Conservation (phyloP, 2,113 vertebrate species). For the Astatoreochromis straeleni region DNA sequence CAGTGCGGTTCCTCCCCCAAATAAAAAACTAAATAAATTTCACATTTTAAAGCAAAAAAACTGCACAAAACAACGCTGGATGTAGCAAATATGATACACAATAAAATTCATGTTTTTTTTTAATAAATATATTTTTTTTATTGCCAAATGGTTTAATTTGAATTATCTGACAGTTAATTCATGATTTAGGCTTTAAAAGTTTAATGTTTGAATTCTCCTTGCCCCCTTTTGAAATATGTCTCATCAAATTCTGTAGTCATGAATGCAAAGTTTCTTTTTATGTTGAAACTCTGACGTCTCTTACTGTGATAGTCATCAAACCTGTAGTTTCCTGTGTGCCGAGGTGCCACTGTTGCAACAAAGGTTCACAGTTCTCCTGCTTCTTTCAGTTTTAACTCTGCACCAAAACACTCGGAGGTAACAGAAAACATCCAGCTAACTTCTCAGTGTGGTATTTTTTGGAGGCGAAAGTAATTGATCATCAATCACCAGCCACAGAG, state of each 20-base stretch:
- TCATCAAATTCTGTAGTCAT: background rate
- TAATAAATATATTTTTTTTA: background rate
- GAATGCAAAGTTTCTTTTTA: background rate
- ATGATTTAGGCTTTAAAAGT: too few species aligned
- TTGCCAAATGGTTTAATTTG: background rate
- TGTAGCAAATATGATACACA: background rate
- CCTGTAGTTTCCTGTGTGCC: background rate
- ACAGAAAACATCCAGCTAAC: background rate
- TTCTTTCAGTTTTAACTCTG: background rate
- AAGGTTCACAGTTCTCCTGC: background rate
- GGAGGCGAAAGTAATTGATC: rapidly evolving
- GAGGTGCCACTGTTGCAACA: rapidly evolving
- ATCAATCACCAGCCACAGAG: background rate
- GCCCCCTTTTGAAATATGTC: too few species aligned
- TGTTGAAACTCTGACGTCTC: background rate
- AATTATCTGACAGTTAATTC: too few species aligned
- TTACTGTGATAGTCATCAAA: background rate
- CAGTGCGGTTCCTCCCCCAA: rapidly evolving
- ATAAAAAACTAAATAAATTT: background rate
- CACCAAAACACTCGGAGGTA: background rate
- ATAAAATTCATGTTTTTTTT: rapidly evolving
- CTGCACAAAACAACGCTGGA: background rate
- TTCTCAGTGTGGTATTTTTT: background rate
- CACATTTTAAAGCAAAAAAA: background rate
- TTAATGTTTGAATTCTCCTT: too few species aligned